These are phyloP conservation scores for Muscidifurax raptorellus DNA, from an alignment of 1,140 invertebrate species.

Conservation along the genomic window DNA sequence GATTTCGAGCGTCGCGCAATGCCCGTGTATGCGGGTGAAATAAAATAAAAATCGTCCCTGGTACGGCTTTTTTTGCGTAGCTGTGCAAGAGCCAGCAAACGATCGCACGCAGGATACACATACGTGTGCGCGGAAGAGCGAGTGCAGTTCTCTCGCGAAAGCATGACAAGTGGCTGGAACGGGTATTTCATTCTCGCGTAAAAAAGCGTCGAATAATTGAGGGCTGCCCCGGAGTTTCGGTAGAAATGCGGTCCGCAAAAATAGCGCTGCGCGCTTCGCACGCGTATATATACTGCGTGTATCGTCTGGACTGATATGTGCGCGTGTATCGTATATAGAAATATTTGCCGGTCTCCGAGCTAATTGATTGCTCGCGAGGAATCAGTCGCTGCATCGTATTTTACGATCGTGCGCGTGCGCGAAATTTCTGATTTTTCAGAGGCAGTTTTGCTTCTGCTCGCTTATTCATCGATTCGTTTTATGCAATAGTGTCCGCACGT, in stretches of 20 bases:
- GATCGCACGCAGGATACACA: no score
- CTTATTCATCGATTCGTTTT: no score
- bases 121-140: neutral
- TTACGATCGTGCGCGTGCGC: no score
- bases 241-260: neutral
- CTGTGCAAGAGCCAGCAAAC: no score
- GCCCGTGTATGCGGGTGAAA: neutral
- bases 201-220: slow-evolving; percentile 24
- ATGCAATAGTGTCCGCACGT: no score
- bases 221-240: neutral
- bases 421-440: no score
- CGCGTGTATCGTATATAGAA: neutral
- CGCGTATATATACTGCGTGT: neutral
- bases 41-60: neutral
- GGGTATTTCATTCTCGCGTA: neutral
- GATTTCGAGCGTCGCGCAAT: neutral
- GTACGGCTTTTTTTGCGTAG: neutral
- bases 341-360: neutral
- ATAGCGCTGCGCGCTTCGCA: neutral
- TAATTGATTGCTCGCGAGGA: neutral
- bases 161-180: slow-evolving; percentile 5
- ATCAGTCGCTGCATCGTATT: neutral
- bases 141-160: slow-evolving; percentile 23
- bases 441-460: no score
- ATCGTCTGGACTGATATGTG: neutral